Percentiles rank a stretch among this genome's conserved stretches.
Conservation (phyloP, 2,888 invertebrate genomes). For the Mythimna lalbum region DNA sequence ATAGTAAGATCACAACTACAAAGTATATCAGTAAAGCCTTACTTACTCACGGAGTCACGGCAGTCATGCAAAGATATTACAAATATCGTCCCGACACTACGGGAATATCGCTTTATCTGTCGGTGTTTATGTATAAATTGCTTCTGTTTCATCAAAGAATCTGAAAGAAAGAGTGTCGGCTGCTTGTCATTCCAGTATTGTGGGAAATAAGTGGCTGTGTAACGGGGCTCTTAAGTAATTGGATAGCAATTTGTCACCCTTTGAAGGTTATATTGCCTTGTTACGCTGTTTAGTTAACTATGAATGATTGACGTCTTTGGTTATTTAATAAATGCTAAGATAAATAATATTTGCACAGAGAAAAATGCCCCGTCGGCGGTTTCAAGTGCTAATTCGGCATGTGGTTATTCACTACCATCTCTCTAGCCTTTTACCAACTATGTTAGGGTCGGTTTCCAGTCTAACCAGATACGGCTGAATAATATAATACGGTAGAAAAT, state of each 20-base stretch:
- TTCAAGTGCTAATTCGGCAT: too few relatives aligned
- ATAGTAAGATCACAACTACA: too few relatives aligned
- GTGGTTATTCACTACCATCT: too few relatives aligned
- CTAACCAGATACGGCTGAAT: too few relatives aligned
- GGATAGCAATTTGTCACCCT: conserved; percentile 38
- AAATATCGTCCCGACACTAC: neutral
- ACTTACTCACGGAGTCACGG: too few relatives aligned
- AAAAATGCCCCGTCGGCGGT: too few relatives aligned
- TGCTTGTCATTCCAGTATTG: conserved; percentile 21
- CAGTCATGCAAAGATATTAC: too few relatives aligned
- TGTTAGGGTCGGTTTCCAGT: too few relatives aligned
- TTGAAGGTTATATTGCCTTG: conserved; percentile 8
- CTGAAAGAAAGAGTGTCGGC: conserved; percentile 11
- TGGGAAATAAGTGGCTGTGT: conserved; percentile 3
- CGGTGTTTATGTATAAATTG: conserved; percentile 8
- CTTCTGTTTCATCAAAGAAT: conserved; percentile 11
- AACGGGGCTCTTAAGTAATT: conserved; percentile 36
- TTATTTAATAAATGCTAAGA: neutral
- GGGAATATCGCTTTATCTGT: neutral
- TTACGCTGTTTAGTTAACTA: conserved; percentile 7
- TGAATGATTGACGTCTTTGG: neutral
- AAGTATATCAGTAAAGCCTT: too few relatives aligned
- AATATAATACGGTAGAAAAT: too few relatives aligned
- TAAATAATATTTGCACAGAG: too few relatives aligned
- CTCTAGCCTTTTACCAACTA: too few relatives aligned